Evolutionary conservation across 2,797 vertebrate species (phyloP), one percentile per base, ranked within the genome.

Genomic region (Leptoclinus maculatus): DNA sequence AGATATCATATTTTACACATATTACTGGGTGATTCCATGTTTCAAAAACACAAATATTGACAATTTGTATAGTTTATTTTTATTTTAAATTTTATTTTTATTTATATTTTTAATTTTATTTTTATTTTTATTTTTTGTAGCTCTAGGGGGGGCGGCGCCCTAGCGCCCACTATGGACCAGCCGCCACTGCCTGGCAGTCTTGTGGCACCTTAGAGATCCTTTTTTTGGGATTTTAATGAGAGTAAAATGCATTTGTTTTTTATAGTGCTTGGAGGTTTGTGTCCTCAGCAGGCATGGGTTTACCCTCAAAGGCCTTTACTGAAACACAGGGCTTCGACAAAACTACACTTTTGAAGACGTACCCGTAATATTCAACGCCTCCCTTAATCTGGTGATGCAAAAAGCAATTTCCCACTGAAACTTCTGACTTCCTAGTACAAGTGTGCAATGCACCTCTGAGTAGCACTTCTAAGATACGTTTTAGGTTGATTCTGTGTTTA

Each of bases 131-230:
- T n/a, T n/a, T n/a, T n/a, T n/a, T n/a, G n/a, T n/a, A n/a, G n/a
- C n/a, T n/a, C n/a, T n/a, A n/a, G n/a, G n/a, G n/a, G n/a, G n/a
- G n/a, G n/a, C n/a, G n/a, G n/a, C n/a, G n/a, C n/a, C n/a, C n/a
- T n/a, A n/a, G n/a, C n/a, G n/a, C n/a, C n/a, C n/a, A n/a, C n/a
- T n/a, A n/a, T n/a, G n/a, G n/a, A n/a, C n/a, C n/a, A n/a, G n/a
- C n/a, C n/a, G n/a, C n/a, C n/a, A n/a, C 34, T 29, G 71, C 34
- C 34, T 29, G 71, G 59, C 67, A 71, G 27, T 65, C 71, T 62
- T 16, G 32, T 27, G 63, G 14, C 56, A 53, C 58, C 66, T 60
- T 56, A 62, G 43, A 82, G 59, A 62, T 62, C 10, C 10, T 39
- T 34, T 47, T 64, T 71, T 71, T 41, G 21, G 21, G 21, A 29